Evolutionary conservation across 1,140 invertebrate genomes (phyloP), one percentile per base, ranked within the genome.

Genomic region (Nasonia vitripennis): DNA sequence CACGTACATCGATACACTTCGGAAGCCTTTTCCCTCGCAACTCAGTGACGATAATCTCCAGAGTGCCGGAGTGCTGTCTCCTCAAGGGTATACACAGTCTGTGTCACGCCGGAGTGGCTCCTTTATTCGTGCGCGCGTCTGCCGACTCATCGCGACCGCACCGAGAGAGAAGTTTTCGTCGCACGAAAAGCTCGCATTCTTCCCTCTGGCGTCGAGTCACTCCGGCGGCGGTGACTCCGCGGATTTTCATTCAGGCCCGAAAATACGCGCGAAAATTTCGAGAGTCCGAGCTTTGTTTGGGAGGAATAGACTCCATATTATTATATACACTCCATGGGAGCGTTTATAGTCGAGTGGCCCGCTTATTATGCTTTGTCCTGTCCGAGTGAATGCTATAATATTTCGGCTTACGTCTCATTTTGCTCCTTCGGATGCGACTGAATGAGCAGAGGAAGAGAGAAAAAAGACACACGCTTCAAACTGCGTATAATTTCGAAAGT

Each of bases 121-220:
- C 17, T 81, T 81, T 70, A 73, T 73, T 41, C 68, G 6, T 4
- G 68, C 4, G n/a, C 9, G 20, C 2, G 27, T 82, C 37, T 27
- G 83, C 70, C 83, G 37, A 80, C 34, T 85, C 83, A 85, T 45
- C n/a, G 12, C 45, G 83, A 79, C 77, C 83, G 34, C 34, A 84
- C 83, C 77, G 77, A 51, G 77, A 51, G 77, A 51, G 31, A 77
- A 83, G 73, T 67, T 83, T n/a, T 51, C 23, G 45, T 51, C 34
- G 20, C 2, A 5, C 11, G 41, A 51, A 20, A 71, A 67, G 51
- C 67, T 79, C 20, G 23, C 20, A 14, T 77, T 34, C 17, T n/a
- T 41, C 5, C 5, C 20, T 6, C 0, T 5, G 0, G 20, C 17
- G 55, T 62, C 17, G 51, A 62, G 55, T 62, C 55, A 62, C 55